A percentile compares a stretch with the other conserved stretches of the same genome.
Conservation (phyloP, 2,888 invertebrate genomes). For the Abrostola tripartita region DNA sequence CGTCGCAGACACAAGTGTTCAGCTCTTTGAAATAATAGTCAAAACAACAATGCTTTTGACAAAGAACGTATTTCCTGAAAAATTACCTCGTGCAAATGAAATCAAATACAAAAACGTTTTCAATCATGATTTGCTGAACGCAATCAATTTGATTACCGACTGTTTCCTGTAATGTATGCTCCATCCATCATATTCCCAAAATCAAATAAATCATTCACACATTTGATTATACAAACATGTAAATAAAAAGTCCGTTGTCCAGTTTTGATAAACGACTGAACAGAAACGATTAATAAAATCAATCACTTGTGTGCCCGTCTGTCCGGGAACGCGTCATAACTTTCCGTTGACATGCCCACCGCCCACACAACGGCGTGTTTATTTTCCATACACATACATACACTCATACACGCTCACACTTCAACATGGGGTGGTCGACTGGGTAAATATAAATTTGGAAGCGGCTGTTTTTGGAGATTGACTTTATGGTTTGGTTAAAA, state of each 20-base stretch:
- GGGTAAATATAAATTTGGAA: constrained; percentile 55
- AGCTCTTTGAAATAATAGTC: too few species aligned
- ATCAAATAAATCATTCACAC: constrained; percentile 32
- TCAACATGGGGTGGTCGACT: constrained; percentile 46
- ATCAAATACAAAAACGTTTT: background rate
- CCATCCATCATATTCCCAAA: constrained; percentile 38
- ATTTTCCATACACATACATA: constrained; percentile 27
- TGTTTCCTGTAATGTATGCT: background rate
- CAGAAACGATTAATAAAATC: constrained; percentile 43
- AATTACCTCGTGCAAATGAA: background rate
- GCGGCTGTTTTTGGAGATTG: constrained; percentile 37
- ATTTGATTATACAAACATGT: constrained; percentile 27
- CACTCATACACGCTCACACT: background rate
- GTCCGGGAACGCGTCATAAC: constrained; percentile 56
- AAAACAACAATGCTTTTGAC: too few species aligned
- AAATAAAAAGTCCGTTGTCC: constrained; percentile 39
- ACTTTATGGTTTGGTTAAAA: constrained; percentile 23
- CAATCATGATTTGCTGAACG: background rate
- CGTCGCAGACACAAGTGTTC: constrained; percentile 10
- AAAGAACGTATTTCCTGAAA: background rate
- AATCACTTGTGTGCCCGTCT: constrained; percentile 44
- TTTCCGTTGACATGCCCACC: constrained; percentile 59
- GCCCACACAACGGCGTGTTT: constrained; percentile 50
- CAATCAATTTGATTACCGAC: constrained; percentile 2
- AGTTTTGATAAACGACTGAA: constrained; percentile 40